These are phyloP conservation scores for Sardinella longiceps DNA, from an alignment of 2,797 vertebrate genomes.

Conservation along the genomic window DNA sequence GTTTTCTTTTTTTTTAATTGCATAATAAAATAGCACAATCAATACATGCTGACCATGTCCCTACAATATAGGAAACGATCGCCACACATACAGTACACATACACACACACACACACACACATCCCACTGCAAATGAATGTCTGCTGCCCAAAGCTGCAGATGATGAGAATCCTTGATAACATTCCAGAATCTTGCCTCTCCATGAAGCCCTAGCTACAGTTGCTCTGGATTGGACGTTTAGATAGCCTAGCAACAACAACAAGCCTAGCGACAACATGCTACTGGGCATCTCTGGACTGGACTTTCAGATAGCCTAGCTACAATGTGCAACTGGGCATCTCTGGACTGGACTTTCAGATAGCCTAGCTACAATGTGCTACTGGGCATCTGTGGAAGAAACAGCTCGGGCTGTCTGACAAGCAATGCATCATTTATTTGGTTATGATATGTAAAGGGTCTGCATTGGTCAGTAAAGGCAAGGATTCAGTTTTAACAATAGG, in stretches of 20 bases:
- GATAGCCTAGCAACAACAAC: background rate
- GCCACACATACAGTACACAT: background rate
- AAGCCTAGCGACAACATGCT: background rate
- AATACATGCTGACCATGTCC: background rate
- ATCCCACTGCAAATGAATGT: background rate
- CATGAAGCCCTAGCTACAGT: background rate
- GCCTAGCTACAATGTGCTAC: background rate
- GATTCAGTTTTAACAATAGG: slow-evolving; percentile 40
- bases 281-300: background rate
- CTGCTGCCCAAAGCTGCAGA: background rate
- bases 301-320: background rate
- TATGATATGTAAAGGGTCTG: slow-evolving; percentile 48
- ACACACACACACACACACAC: background rate
- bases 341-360: background rate
- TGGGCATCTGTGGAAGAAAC: background rate
- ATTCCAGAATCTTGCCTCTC: background rate
- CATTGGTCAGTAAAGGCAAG: slow-evolving; percentile 48
- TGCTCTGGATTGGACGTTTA: background rate
- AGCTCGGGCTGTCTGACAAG: background rate
- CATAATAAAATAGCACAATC: slow-evolving; percentile 10
- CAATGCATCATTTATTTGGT: background rate
- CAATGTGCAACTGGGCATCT: too few relatives aligned
- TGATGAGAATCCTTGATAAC: background rate
- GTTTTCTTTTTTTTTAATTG: background rate
- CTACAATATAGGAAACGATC: background rate